Conservation (phyloP, 2,888 invertebrate species). For the Polydrusus tereticollis region DNA sequence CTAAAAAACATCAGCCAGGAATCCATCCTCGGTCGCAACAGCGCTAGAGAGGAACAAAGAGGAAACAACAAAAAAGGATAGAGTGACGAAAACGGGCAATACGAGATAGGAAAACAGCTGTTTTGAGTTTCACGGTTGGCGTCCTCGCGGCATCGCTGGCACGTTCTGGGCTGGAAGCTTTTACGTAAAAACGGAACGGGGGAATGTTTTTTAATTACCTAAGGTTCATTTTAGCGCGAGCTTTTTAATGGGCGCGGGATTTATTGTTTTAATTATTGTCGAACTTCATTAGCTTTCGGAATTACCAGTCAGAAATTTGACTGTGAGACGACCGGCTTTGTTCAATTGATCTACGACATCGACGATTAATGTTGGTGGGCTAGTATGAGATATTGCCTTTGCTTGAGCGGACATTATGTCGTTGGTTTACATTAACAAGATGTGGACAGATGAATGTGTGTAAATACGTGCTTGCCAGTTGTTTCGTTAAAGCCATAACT, state of each 20-base stretch:
- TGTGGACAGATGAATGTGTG: too few species aligned
- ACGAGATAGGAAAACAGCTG: slow-evolving; percentile 40
- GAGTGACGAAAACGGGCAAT: slow-evolving; percentile 21
- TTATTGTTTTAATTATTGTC: slow-evolving; percentile 39
- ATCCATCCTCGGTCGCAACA: not conserved
- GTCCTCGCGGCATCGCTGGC: slow-evolving; percentile 24
- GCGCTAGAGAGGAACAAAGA: not conserved
- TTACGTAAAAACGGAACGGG: slow-evolving; percentile 28
- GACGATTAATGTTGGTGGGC: too few species aligned
- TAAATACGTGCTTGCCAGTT: too few species aligned
- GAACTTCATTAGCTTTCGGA: slow-evolving; percentile 24
- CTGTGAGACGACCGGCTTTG: too few species aligned
- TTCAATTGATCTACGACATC: too few species aligned
- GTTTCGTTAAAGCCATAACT: too few species aligned
- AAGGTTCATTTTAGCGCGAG: slow-evolving; percentile 32
- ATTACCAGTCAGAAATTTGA: not conserved
- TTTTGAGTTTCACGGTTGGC: slow-evolving; percentile 39
- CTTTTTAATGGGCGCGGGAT: slow-evolving; percentile 27
- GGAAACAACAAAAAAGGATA: not conserved
- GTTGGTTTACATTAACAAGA: too few species aligned
- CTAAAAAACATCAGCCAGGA: too few species aligned
- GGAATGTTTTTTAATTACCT: slow-evolving; percentile 34
- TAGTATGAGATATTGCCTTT: too few species aligned
- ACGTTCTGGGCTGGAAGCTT: slow-evolving; percentile 7
- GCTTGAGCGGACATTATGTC: too few species aligned